Conservation (phyloP, 2,113 vertebrate genomes). For the Saccopteryx leptura region DNA sequence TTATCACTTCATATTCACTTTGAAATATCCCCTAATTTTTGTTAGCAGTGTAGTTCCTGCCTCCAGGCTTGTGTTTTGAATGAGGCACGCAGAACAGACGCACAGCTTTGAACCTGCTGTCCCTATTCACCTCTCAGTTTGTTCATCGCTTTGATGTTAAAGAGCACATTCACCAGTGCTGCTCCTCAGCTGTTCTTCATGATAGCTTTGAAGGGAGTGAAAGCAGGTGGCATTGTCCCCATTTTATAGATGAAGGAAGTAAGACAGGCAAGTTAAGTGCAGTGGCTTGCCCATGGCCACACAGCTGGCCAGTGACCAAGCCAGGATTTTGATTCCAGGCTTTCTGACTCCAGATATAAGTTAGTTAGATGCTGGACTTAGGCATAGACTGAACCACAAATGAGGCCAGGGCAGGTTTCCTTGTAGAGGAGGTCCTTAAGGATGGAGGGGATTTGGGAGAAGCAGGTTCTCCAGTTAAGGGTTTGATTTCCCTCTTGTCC, state of each 20-base stretch:
- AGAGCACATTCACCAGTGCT: not conserved
- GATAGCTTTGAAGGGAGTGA: not conserved
- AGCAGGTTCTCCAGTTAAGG: not conserved
- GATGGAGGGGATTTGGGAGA: not conserved
- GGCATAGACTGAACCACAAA: not conserved
- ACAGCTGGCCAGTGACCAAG: not conserved
- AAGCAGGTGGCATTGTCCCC: not conserved
- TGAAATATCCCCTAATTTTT: too few relatives aligned
- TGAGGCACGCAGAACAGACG: not conserved
- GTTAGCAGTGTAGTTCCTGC: not conserved
- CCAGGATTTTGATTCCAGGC: constrained; percentile 16
- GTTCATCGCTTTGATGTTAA: not conserved
- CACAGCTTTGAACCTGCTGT: not conserved
- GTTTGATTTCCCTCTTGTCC: not conserved
- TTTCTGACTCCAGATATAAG: not conserved
- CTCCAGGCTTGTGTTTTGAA: not conserved
- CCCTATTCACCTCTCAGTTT: not conserved
- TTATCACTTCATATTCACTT: too few relatives aligned
- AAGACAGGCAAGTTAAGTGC: not conserved
- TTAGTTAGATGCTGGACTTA: not conserved
- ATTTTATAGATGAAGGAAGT: not conserved
- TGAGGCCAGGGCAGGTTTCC: not conserved
- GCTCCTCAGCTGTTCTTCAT: not conserved
- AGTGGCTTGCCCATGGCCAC: not conserved
- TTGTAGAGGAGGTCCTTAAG: constrained; percentile 11